Conservation (phyloP, 2,113 vertebrate genomes). For the Phoenicopterus ruber region DNA sequence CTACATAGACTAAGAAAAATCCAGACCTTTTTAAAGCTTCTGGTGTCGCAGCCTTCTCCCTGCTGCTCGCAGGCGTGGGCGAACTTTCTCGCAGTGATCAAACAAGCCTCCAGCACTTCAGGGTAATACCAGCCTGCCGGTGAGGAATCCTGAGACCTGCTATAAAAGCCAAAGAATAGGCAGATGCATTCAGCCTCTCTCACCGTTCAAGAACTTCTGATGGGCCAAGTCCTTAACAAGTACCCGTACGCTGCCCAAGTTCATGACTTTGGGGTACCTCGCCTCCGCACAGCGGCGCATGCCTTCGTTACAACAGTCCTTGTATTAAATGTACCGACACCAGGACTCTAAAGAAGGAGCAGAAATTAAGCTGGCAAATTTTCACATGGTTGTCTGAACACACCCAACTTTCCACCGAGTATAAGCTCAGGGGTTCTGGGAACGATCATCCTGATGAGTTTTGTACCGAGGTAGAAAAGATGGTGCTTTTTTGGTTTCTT, state of each 20-base stretch:
- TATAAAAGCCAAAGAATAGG: not conserved
- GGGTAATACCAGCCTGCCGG: not conserved
- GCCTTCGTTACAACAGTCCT: not conserved
- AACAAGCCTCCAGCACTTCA: not conserved
- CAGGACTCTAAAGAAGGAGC: not conserved
- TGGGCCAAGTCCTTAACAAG: not conserved
- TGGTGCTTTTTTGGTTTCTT: not conserved
- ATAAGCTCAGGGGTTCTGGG: not conserved
- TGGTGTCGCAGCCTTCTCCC: not conserved
- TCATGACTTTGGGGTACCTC: not conserved
- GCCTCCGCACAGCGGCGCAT: not conserved
- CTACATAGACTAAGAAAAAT: not conserved
- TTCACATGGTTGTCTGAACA: not conserved
- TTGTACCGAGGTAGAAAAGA: not conserved
- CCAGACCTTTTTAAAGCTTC: not conserved
- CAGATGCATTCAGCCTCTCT: not conserved
- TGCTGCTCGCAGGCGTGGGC: not conserved
- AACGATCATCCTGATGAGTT: not conserved
- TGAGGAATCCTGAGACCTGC: not conserved
- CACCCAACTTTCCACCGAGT: not conserved
- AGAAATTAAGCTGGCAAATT: not conserved
- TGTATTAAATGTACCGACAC: not conserved
- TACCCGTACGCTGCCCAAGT: not conserved
- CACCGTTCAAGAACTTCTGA: not conserved
- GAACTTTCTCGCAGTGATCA: not conserved